phyloP scores from a whole-genome alignment of 2,888 invertebrate genomes.

The Drosophila colorata region DNA sequence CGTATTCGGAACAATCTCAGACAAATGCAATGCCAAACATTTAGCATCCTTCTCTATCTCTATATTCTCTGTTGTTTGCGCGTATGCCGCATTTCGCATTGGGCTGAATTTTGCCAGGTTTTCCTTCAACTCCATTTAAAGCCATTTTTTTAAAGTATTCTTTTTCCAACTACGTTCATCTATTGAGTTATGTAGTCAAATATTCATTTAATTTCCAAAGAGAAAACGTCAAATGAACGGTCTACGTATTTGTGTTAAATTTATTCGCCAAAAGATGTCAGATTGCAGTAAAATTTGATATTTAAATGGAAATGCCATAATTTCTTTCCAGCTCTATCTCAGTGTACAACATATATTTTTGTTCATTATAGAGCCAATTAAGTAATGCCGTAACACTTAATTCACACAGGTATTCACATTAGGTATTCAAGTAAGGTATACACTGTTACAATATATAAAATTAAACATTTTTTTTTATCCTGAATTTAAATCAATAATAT shows the following conservation, averaged over 20 bases:
- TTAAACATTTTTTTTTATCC: too few relatives aligned
- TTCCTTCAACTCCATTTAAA: neutral
- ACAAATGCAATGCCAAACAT: slow-evolving; percentile 49
- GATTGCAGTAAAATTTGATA: neutral
- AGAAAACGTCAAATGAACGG: neutral
- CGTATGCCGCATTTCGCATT: slow-evolving; percentile 31
- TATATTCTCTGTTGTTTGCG: slow-evolving; percentile 25
- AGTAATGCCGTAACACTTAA: too few relatives aligned
- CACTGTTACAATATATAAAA: too few relatives aligned
- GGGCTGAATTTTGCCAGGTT: slow-evolving; percentile 1
- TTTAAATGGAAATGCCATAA: too few relatives aligned
- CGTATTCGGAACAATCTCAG: slow-evolving; percentile 13
- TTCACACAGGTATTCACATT: too few relatives aligned
- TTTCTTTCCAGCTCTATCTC: too few relatives aligned
- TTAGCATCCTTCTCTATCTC: slow-evolving; percentile 10
- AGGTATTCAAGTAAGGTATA: too few relatives aligned
- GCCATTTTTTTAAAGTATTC: neutral
- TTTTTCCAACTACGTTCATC: neutral
- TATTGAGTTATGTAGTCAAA: neutral
- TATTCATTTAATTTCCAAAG: neutral
- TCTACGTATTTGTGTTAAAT: neutral
- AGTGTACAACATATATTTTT: too few relatives aligned
- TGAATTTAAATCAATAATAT: too few relatives aligned
- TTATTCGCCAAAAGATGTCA: neutral
- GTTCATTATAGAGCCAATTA: too few relatives aligned